phyloP scores from a whole-genome alignment of 2,797 vertebrate species.

The Myotis daubentonii region DNA sequence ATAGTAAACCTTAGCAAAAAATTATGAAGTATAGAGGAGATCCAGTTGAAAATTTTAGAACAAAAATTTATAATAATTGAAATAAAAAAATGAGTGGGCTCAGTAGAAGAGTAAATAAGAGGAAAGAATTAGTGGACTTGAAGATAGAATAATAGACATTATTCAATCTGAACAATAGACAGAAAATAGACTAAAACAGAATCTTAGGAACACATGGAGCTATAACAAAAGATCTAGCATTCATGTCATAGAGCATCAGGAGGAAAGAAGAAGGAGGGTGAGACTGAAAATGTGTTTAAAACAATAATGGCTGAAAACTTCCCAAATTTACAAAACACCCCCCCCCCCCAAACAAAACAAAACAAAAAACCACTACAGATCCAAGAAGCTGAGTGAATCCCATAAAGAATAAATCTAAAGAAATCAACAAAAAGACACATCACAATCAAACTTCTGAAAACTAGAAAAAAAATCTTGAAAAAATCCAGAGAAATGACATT shows the following conservation, averaged over 20 bases:
- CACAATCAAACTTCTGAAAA: neutral
- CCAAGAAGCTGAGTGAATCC: neutral
- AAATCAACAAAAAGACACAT: neutral
- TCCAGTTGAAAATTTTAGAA: neutral
- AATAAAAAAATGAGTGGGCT: neutral
- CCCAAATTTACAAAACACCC: neutral
- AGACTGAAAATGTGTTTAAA: neutral
- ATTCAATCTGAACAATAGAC: neutral
- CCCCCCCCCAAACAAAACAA: neutral
- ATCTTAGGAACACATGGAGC: neutral
- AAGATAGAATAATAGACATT: neutral
- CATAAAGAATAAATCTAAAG: neutral
- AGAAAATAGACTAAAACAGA: neutral
- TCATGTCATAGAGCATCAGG: neutral
- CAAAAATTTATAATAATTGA: neutral
- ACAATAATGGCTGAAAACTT: neutral
- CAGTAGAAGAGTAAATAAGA: neutral
- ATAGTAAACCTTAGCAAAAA: neutral
- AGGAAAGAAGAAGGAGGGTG: neutral
- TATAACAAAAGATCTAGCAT: neutral
- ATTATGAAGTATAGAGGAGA: neutral
- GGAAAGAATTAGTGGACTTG: neutral
- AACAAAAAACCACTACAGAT: neutral
- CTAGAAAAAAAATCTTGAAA: neutral
- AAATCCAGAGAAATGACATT: neutral